These are phyloP conservation scores for Musca domestica DNA, from an alignment of 1,140 invertebrate species.

Conservation along the genomic window DNA sequence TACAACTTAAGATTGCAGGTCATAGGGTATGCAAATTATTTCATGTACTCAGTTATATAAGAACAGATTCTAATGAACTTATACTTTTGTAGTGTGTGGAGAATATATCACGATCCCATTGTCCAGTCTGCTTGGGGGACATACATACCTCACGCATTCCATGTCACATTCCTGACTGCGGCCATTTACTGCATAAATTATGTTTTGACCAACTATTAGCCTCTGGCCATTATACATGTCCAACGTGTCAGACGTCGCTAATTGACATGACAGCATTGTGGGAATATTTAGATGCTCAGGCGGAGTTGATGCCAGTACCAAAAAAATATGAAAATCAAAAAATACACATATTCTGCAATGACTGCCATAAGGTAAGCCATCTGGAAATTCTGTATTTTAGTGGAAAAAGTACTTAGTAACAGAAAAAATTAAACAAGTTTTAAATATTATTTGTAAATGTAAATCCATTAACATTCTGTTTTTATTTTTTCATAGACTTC, in stretches of 20 bases:
- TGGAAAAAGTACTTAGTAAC: too few species aligned
- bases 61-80: background rate
- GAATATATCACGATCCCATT: slow-evolving; percentile 80
- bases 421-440: too few species aligned
- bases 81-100: slow-evolving; percentile 72
- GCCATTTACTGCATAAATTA: slow-evolving; percentile 77
- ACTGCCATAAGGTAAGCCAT: slow-evolving; percentile 75
- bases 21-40: slow-evolving; percentile 72
- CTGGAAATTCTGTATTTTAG: background rate
- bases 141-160: slow-evolving; percentile 85
- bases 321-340: slow-evolving; percentile 74
- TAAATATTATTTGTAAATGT: too few species aligned
- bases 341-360: slow-evolving; percentile 80
- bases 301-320: slow-evolving; percentile 77
- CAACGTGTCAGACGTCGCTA: slow-evolving; percentile 81
- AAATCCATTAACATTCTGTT: too few species aligned
- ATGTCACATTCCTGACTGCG: slow-evolving; percentile 82
- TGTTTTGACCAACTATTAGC: slow-evolving; percentile 73
- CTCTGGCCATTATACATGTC: slow-evolving; percentile 80
- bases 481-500: slow-evolving; percentile 63
- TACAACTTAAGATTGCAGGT: slow-evolving; percentile 69
- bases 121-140: slow-evolving; percentile 83
- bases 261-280: slow-evolving; percentile 81
- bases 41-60: slow-evolving; percentile 13
- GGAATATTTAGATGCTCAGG: slow-evolving; percentile 78